Base-by-base conservation (phyloP, 2,113 vertebrate species). In the Lota lota region DNA sequence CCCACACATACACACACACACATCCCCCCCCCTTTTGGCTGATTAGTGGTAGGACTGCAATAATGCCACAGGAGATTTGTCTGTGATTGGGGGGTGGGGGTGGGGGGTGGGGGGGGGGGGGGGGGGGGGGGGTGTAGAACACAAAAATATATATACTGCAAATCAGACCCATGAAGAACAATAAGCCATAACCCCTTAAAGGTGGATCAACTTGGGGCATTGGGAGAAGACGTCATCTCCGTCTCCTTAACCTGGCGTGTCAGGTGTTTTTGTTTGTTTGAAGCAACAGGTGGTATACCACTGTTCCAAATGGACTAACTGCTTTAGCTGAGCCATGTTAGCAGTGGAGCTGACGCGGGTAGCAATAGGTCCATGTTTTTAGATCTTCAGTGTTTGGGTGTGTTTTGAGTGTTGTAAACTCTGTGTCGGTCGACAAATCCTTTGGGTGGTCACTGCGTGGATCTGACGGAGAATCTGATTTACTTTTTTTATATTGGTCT, bases 321-420 rank as follows among this genome's bases (percentile, higher is more conserved):
- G 88, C 87, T 76, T 88, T 85, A 82, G 86, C 91, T 92, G 91
- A 92, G 87, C 90, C 91, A 83, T 60, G 75, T 81, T 84, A 84
- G 85, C 83, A 69, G 69, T 75, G 82, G 83, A 86, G 85, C 79
- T 88, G 74, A 85, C 77, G 80, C 82, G 83, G 69, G 81, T 88
- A 91, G 90, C 86, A 88, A 86, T 80, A 87, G 79, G 81, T 77
- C 50, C 2, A 16, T 89, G 67, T 67, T 81, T 84, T 82, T 87
- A 86, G 84, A 64, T 77, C 82, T 82, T 83, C 64, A 67, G 76
- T 82, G 77, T 79, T 51, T 47, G 81, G 82, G 67, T 24, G 80
- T 74, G 86, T 67, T 79, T 83, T 75, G 54, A 67, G 64, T 82
- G 69, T 66, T 75, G 76, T 84, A 57, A 68, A 79, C 64, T 79